These are phyloP conservation scores for Eumerus sabulonum DNA, from an alignment of 2,888 invertebrate genomes.

Conservation along the genomic window DNA sequence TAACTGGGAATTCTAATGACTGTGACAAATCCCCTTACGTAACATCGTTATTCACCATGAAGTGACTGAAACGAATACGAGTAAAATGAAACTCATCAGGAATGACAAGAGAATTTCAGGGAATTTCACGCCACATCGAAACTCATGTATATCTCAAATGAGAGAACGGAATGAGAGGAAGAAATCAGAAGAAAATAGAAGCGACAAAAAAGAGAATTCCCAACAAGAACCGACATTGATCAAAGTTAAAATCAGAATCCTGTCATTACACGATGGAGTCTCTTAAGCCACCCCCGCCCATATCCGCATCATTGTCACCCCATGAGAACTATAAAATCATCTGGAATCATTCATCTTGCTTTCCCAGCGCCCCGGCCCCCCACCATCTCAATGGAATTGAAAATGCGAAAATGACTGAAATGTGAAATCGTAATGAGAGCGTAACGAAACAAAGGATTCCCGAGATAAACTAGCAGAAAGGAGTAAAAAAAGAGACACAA, in stretches of 20 bases:
- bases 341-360: no score
- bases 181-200: no score
- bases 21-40: conserved; percentile 41
- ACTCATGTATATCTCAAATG: no score
- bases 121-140: background rate
- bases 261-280: conserved; percentile 42
- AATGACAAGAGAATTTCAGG: conserved; percentile 7
- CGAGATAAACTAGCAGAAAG: conserved; percentile 10
- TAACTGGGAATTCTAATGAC: conserved; percentile 11
- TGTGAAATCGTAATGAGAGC: conserved; percentile 51
- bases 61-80: background rate
- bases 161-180: no score
- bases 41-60: conserved; percentile 30
- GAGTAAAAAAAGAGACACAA: conserved; percentile 13
- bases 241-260: conserved; percentile 58
- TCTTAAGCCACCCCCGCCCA: no score
- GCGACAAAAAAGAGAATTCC: no score
- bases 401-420: conserved; percentile 44
- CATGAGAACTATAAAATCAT: conserved; percentile 20
- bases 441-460: conserved; percentile 29
- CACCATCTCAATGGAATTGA: conserved; percentile 1
- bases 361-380: conserved; percentile 19
- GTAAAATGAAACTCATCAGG: conserved; percentile 10
- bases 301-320: background rate
- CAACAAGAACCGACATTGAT: conserved; percentile 41